Evolutionary conservation across 2,888 invertebrate genomes (phyloP), one percentile per base, ranked within the genome.

Genomic region (Epirrita christyi): DNA sequence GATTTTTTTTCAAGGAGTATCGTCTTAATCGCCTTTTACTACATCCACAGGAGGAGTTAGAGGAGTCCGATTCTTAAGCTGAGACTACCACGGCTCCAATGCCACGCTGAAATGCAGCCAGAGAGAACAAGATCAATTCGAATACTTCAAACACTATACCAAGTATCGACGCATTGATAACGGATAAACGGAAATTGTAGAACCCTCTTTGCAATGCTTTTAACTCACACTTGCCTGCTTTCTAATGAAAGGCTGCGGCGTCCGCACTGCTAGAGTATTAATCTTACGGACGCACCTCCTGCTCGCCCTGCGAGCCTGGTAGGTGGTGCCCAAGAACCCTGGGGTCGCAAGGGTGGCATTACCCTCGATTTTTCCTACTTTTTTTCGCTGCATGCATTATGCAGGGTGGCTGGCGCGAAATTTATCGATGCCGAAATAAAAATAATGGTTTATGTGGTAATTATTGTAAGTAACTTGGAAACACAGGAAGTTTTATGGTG

Each of bases 201-300:
- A 77, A 79, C 82, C 80, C 81, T 78, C 27, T 5, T 77, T 14
- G 8, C 34, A 21, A 10, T 5, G n/a, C 14, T 0, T 29, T 7
- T 41, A 36, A 38, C 50, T 54, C 59, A 13, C 52, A 81, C 77
- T 83, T 80, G 78, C 78, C 83, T 81, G 83, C 80, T 82, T 86
- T 86, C 86, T 89, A 90, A 89, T 89, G 87, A 88, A 89, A 86
- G 84, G 21, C 85, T 78, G 81, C 76, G 88, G 88, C 86, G 84
- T 80, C 81, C 83, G 85, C 10, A 8, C 32, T 32, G 11, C 36
- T 79, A 77, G 83, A 83, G 88, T 89, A 91, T 91, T 91, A 90
- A 91, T 91, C 91, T 90, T 90, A 80, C 81, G 81, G 77, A 75
- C 51, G 56, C 46, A 56, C 81, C 80, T 80, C 81, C 85, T 80